phyloP scores from a whole-genome alignment of 2,797 vertebrate genomes.

The Chromobotia macracanthus region DNA sequence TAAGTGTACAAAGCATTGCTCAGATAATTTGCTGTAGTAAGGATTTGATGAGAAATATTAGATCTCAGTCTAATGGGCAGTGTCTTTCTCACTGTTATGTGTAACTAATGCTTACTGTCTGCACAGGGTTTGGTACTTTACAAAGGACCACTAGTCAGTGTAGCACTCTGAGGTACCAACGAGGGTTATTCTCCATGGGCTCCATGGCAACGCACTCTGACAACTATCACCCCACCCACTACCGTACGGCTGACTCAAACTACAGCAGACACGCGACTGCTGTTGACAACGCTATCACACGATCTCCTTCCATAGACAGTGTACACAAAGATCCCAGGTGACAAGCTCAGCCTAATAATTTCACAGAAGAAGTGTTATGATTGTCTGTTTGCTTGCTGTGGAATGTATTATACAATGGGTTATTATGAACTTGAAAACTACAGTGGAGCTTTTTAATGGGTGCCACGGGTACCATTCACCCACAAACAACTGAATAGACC shows the following conservation, averaged over 20 bases:
- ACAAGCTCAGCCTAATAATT: conserved; percentile 39
- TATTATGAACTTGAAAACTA: no score
- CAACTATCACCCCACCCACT: conserved; percentile 82
- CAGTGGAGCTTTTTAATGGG: no score
- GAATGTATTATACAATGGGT: no score
- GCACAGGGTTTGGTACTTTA: conserved; percentile 86
- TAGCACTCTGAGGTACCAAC: conserved; percentile 92
- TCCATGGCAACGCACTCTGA: conserved; percentile 85
- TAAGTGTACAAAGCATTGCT: not conserved
- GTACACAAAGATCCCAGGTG: conserved; percentile 98
- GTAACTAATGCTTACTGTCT: conserved; percentile 15
- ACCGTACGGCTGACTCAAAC: conserved; percentile 78
- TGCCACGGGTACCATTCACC: no score
- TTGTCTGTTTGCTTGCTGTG: not conserved
- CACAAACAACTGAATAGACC: no score
- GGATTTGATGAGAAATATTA: not conserved
- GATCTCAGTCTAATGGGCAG: not conserved
- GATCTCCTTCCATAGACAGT: conserved; percentile 94
- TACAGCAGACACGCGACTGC: conserved; percentile 80
- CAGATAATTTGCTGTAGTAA: not conserved
- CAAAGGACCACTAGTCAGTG: conserved; percentile 92
- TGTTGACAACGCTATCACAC: conserved; percentile 84
- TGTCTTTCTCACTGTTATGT: conserved; percentile 2
- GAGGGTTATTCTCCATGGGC: conserved; percentile 88
- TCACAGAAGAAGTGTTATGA: not conserved